Base-by-base conservation (phyloP, 2,888 invertebrate species). In the Entomobrya proxima region DNA sequence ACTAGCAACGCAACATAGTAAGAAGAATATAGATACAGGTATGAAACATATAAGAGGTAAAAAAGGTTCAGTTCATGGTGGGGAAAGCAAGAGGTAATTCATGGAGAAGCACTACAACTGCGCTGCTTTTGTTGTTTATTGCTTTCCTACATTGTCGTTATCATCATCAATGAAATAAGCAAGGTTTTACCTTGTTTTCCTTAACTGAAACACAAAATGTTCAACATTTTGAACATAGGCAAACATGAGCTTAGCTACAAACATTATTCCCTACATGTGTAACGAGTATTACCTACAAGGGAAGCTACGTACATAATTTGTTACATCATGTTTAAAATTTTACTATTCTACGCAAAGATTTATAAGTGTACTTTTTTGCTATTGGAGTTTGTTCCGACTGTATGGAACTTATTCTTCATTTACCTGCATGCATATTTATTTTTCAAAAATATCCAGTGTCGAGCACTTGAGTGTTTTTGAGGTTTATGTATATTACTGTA, bases 181-280 rank as follows among this genome's bases (percentile, higher is more conserved):
- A 55, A 77, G 85, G 78, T 72, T 78, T 77, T 78, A 72, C 44
- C 55, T 76, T 84, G 78, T 78, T 83, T 64, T 50, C 55, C 77
- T 32, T 27, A 61, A 85, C 44, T 79, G 40, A 74, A 79, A 79
- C 74, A 85, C 67, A 85, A 85, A n/a, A 77, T 74, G 75, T 79
- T 47, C 21, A 67, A 72, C 77, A 84, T 67, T 69, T 76, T 76
- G 47, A 30, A 78, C 79, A 85, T 72, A 18, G 64, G 55, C 44
- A 40, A 61, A 79, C 79, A 61, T 58, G 30, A 61, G 74, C 44
- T 77, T 77, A 24, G 24, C 13, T 40, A 55, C 55, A 69, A 32
- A 81, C 74, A 76, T 64, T 37, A 82, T 47, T 74, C 40, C 55
- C 55, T 55, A 76, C 76, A 50, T 76, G 40, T 78, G 21, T 40